phyloP scores from a whole-genome alignment of 2,888 invertebrate species.

The Tetanocera ferruginea region DNA sequence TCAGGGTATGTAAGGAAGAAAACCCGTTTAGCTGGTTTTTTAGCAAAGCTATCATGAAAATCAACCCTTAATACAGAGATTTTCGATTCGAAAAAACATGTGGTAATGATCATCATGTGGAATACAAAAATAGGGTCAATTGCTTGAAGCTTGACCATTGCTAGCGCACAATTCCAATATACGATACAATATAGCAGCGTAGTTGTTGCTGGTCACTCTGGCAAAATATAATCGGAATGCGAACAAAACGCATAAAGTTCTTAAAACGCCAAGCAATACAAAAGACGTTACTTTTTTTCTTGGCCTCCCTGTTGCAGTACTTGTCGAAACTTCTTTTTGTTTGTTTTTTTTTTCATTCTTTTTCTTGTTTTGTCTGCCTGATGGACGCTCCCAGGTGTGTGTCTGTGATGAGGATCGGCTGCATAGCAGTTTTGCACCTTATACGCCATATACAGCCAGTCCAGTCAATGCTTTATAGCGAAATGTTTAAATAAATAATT shows the following conservation, averaged over 20 bases:
- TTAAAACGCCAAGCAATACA: slow-evolving; percentile 37
- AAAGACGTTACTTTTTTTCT: slow-evolving; percentile 43
- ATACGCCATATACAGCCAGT: background rate
- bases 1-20: slow-evolving; percentile 1
- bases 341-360: background rate
- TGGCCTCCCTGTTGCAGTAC: background rate
- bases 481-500: background rate
- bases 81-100: slow-evolving; percentile 23
- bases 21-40: slow-evolving; percentile 29
- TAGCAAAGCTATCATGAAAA: background rate
- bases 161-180: background rate
- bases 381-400: slow-evolving; percentile 27
- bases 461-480: background rate
- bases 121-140: slow-evolving; percentile 7
- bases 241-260: slow-evolving; percentile 43
- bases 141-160: slow-evolving; percentile 38
- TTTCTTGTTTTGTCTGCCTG: background rate
- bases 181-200: background rate
- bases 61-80: slow-evolving; percentile 22
- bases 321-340: background rate
- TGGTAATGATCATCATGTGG: background rate
- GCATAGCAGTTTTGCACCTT: slow-evolving; percentile 7
- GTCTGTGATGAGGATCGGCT: background rate
- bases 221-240: slow-evolving; percentile 14
- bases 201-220: slow-evolving; percentile 16